These are phyloP conservation scores for Archips xylosteana DNA, from an alignment of 2,888 invertebrate genomes.

Conservation along the genomic window DNA sequence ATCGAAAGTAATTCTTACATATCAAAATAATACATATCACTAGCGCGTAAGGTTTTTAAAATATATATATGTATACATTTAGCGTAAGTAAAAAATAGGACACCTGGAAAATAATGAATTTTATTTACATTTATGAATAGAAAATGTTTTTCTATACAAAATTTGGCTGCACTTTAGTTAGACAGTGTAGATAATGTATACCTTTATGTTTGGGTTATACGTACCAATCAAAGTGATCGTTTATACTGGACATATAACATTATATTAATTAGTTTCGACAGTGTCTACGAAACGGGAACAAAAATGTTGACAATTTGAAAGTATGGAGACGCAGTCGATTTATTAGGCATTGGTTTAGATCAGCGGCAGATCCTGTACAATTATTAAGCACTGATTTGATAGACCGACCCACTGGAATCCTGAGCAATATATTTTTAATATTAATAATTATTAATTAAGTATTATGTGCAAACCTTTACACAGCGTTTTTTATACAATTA, in stretches of 20 bases:
- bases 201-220: constrained; percentile 27
- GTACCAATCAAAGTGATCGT: constrained; percentile 37
- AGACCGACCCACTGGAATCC: constrained; percentile 81
- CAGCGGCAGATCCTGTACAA: constrained; percentile 32
- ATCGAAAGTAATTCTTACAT: constrained; percentile 70
- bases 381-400: constrained; percentile 77
- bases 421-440: constrained; percentile 83
- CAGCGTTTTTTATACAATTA: constrained; percentile 76
- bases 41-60: constrained; percentile 75
- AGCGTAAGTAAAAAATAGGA: constrained; percentile 65
- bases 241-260: constrained; percentile 44
- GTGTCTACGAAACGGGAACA: constrained; percentile 59
- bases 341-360: constrained; percentile 35
- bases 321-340: constrained; percentile 42
- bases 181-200: constrained; percentile 32
- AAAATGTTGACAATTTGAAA: constrained; percentile 50
- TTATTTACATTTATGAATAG: constrained; percentile 57
- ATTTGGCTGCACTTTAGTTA: constrained; percentile 42
- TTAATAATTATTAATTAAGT: constrained; percentile 76
- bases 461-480: constrained; percentile 75
- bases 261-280: constrained; percentile 50
- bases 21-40: constrained; percentile 73
- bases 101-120: constrained; percentile 57
- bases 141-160: constrained; percentile 43
- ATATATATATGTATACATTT: constrained; percentile 81